Percentiles rank a stretch among this genome's conserved stretches.
These are phyloP conservation scores for Sclerurus mexicanus DNA, from an alignment of 2,113 vertebrate species.

Conservation along the genomic window DNA sequence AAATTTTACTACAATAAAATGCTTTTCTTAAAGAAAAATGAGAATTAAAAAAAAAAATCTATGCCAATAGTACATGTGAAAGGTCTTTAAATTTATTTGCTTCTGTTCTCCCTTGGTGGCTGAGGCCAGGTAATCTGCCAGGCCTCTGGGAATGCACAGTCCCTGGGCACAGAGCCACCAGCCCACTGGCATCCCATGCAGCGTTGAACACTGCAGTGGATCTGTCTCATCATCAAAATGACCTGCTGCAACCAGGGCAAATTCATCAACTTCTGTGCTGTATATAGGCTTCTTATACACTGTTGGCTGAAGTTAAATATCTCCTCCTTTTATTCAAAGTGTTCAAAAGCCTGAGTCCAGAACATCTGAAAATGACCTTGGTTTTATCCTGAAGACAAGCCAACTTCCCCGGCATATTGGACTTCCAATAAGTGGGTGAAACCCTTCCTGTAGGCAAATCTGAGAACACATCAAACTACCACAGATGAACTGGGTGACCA, in stretches of 20 bases:
- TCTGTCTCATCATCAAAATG: not conserved
- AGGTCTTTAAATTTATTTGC: not conserved
- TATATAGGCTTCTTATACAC: not conserved
- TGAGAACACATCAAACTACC: not conserved
- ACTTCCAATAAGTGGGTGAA: not conserved
- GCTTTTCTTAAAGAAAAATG: not conserved
- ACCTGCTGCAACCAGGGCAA: not conserved
- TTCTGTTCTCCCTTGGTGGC: not conserved
- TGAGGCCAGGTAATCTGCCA: not conserved
- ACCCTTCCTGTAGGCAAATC: not conserved
- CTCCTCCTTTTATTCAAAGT: not conserved
- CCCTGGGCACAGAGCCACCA: not conserved
- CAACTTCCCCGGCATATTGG: not conserved
- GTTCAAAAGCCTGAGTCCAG: not conserved
- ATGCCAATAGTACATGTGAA: not conserved
- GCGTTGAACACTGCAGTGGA: accelerated
- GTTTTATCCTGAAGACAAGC: not conserved
- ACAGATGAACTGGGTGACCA: not conserved
- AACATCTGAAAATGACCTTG: not conserved
- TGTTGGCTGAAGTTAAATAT: not conserved
- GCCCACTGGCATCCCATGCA: accelerated
- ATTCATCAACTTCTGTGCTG: too few species aligned
- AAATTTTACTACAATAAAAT: not conserved
- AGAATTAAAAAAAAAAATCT: not conserved
- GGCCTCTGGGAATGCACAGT: not conserved